These are phyloP conservation scores for Spongia lamella DNA, from an alignment of 37 sponge, comb jelly and placozoan species.

Conservation along the genomic window DNA sequence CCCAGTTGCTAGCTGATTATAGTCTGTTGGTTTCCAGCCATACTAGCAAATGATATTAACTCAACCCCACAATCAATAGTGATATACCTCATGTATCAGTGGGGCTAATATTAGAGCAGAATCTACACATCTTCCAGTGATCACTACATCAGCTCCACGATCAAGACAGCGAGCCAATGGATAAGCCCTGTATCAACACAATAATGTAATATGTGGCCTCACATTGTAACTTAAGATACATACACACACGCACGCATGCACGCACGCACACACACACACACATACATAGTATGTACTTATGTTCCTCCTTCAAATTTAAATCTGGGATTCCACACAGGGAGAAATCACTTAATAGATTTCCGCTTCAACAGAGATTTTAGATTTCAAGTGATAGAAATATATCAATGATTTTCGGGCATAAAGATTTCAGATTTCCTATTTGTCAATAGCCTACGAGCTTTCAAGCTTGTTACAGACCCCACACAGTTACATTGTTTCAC, in stretches of 20 bases:
- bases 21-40: conserved; percentile 74
- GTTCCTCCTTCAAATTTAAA: too few species aligned
- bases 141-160: conserved; percentile 89
- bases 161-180: conserved; percentile 89
- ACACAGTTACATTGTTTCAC: not conserved
- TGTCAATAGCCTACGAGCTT: too few species aligned
- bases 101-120: conserved; percentile 93
- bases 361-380: too few species aligned
- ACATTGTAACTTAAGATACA: not conserved
- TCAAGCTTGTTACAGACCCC: too few species aligned
- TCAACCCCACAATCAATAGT: not conserved
- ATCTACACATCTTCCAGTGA: conserved; percentile 96
- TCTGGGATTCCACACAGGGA: too few species aligned
- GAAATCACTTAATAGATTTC: too few species aligned
- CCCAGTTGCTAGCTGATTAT: conserved; percentile 78
- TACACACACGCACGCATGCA: not conserved
- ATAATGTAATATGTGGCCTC: too few species aligned
- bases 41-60: conserved; percentile 39
- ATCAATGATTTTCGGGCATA: too few species aligned
- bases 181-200: conserved; percentile 67
- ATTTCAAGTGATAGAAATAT: too few species aligned
- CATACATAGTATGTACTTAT: not conserved
- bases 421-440: too few species aligned
- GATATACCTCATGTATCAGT: conserved; percentile 84
- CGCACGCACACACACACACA: not conserved